Base-by-base conservation (phyloP, 1,140 invertebrate genomes). In the Panagrolaimus sp. region DNA sequence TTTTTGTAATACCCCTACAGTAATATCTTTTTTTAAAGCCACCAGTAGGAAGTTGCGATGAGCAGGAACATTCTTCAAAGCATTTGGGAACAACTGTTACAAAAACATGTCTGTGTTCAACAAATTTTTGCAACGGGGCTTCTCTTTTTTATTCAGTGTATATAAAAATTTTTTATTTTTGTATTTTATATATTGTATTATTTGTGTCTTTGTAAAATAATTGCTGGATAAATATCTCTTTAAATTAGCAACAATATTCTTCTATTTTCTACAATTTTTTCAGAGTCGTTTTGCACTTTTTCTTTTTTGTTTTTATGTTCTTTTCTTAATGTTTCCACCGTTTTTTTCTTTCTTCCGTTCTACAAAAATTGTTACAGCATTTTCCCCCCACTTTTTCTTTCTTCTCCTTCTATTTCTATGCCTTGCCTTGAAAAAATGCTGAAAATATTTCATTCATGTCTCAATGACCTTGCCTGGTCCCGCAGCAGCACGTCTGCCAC, bases 21-120 rank as follows among this genome's bases (percentile, higher is more conserved):
- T 24, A 52, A 52, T 52, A 21, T 52, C n/a, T 52, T 52, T 58
- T 58, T 58, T 58, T 58, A n/a, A 21, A 58, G 52, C 52, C 52
- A 21, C 21, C 52, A 10, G 28, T 58, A 21, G 52, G 52, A 21
- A 58, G 17, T n/a, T 58, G 52, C 52, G 52, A 58, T 28, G 52
- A 58, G 52, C 52, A 58, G 17, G 21, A 58, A 58, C 52, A 58
- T 28, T 28, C 21, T 58, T 58, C 52, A 12, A 58, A 58, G 17
- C 17, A 58, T 58, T 12, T 10, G 14, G 52, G 52, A 26, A 58
- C 52, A 21, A 26, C 52, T 12, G 52, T 58, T 26, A 58, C 52
- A 21, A 10, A 21, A 58, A 58, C 52, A 14, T 58, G 52, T 17
- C 12, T 58, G 10, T 58, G 52, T 58, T 58, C 52, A 12, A 26